A percentile compares a stretch with the other conserved stretches of the same genome.
These are phyloP conservation scores for Drosophila algonquin DNA, from an alignment of 2,888 invertebrate genomes.

Conservation along the genomic window DNA sequence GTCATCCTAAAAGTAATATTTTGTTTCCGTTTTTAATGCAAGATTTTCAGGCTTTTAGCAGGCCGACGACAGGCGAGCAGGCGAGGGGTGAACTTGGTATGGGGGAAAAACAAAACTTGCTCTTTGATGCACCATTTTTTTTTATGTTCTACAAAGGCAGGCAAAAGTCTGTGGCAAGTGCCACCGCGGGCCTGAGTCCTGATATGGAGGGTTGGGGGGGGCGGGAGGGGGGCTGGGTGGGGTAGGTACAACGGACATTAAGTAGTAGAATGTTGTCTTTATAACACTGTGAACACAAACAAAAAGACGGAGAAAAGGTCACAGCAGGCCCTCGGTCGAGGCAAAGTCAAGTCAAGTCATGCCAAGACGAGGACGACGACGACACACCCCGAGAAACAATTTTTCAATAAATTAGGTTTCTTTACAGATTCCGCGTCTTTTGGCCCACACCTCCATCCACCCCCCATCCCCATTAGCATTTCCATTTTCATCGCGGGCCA, in stretches of 20 bases:
- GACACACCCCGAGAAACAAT: slow-evolving; percentile 77
- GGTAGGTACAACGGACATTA: slow-evolving; percentile 69
- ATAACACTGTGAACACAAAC: slow-evolving; percentile 76
- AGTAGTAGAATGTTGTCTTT: slow-evolving; percentile 80
- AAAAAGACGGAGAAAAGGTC: slow-evolving; percentile 65
- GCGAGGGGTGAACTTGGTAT: slow-evolving; percentile 18
- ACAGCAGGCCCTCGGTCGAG: slow-evolving; percentile 67
- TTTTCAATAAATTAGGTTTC: slow-evolving; percentile 83
- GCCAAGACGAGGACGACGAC: slow-evolving; percentile 13
- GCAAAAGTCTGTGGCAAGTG: slow-evolving; percentile 13
- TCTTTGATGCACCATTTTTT: slow-evolving; percentile 66
- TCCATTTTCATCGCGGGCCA: slow-evolving; percentile 53
- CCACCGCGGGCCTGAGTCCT: not conserved
- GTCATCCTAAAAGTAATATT: slow-evolving; percentile 65
- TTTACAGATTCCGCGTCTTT: slow-evolving; percentile 74
- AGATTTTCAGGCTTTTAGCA: slow-evolving; percentile 61
- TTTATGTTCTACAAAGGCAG: slow-evolving; percentile 33
- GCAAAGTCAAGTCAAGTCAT: slow-evolving; percentile 48
- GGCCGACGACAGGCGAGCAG: slow-evolving; percentile 10
- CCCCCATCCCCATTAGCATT: slow-evolving; percentile 26
- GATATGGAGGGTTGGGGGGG: no score
- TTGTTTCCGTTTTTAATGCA: slow-evolving; percentile 50
- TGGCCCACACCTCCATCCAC: slow-evolving; percentile 27
- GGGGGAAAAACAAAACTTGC: slow-evolving; percentile 50
- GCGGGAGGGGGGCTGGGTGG: not conserved